These are phyloP conservation scores for Acanthoscelides obtectus DNA, from an alignment of 2,888 invertebrate species.

Conservation along the genomic window DNA sequence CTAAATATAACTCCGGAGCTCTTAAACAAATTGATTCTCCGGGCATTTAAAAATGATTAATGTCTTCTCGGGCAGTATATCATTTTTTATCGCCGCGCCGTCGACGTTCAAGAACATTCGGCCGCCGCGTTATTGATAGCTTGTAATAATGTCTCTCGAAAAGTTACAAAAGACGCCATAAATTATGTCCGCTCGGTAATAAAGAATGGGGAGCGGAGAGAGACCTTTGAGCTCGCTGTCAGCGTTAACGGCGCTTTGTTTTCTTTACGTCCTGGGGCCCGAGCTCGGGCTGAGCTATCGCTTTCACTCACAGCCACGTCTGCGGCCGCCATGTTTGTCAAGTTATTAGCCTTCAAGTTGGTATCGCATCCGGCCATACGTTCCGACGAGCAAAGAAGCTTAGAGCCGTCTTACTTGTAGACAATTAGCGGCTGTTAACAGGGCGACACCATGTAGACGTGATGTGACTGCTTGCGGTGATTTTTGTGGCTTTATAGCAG, in stretches of 20 bases:
- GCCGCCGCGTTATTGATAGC: constrained; percentile 6
- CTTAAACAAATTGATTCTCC: constrained; percentile 2
- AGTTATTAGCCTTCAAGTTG: constrained; percentile 38
- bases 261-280: constrained; percentile 23
- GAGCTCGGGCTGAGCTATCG: constrained; percentile 35
- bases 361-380: constrained; percentile 26
- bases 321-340: constrained; percentile 33
- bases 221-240: constrained; percentile 8
- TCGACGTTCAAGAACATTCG: constrained; percentile 3
- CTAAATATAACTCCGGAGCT: background rate
- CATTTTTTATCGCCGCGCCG: background rate
- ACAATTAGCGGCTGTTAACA: too few relatives aligned
- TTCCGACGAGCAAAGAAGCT: too few relatives aligned
- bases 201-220: constrained; percentile 4
- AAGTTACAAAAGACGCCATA: constrained; percentile 13
- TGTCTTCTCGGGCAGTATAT: background rate
- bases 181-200: constrained; percentile 11
- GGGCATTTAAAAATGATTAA: constrained; percentile 1
- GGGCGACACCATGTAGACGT: too few relatives aligned
- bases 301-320: constrained; percentile 39
- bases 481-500: too few relatives aligned
- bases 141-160: constrained; percentile 8
- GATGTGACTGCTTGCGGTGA: too few relatives aligned
- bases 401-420: too few relatives aligned
- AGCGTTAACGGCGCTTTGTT: constrained; percentile 25